phyloP scores from a whole-genome alignment of 2,113 vertebrate species.

The Ondatra zibethicus region DNA sequence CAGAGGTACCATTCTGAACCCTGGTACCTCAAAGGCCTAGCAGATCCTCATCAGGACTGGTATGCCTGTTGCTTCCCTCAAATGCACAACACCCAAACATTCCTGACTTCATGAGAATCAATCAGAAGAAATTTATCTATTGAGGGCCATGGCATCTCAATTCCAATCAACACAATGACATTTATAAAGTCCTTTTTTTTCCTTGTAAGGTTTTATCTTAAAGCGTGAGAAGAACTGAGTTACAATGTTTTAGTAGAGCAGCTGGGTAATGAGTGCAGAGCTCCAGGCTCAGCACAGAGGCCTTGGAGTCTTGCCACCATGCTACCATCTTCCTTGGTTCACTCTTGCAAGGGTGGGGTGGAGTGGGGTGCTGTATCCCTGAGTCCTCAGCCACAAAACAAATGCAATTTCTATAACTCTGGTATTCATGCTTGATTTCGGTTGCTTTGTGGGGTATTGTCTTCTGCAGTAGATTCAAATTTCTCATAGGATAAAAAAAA shows the following conservation, averaged over 20 bases:
- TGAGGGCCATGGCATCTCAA: not conserved
- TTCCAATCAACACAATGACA: not conserved
- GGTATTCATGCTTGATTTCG: not conserved
- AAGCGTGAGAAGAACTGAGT: not conserved
- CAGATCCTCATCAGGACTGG: not conserved
- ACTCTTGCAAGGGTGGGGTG: not conserved
- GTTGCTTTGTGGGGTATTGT: not conserved
- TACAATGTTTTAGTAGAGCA: not conserved
- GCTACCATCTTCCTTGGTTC: not conserved
- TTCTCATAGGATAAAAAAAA: slow-evolving; percentile 8
- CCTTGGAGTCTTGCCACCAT: not conserved
- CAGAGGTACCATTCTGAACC: not conserved
- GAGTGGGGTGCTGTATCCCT: rapidly evolving
- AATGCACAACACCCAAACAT: not conserved
- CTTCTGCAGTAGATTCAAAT: not conserved
- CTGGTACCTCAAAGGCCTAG: not conserved
- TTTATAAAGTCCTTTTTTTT: not conserved
- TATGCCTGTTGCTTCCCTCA: not conserved
- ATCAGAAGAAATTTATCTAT: not conserved
- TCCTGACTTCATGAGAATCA: not conserved
- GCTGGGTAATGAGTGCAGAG: no score
- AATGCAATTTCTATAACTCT: not conserved
- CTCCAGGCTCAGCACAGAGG: not conserved
- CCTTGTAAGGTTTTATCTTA: not conserved
- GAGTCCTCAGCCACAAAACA: not conserved